These are phyloP conservation scores for Melanostoma scalare DNA, from an alignment of 2,888 invertebrate genomes.

Conservation along the genomic window DNA sequence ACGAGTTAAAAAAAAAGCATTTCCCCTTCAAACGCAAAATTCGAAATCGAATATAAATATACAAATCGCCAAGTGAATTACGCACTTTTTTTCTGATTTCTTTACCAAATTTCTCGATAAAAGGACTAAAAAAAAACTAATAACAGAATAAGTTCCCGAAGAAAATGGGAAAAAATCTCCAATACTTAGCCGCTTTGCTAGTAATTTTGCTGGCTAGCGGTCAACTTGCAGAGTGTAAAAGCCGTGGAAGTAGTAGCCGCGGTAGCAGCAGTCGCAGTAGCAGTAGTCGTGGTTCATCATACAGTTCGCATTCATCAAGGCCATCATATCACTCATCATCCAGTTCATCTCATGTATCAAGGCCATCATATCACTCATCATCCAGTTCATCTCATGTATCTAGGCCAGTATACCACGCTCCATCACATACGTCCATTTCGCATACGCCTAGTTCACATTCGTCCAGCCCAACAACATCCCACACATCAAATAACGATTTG, in stretches of 20 bases:
- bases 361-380: too few relatives aligned
- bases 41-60: too few relatives aligned
- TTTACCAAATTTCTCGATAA: conserved; percentile 16
- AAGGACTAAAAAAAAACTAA: background rate
- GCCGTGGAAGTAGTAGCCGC: conserved; percentile 76
- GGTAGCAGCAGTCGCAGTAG: conserved; percentile 77
- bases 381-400: too few relatives aligned
- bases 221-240: conserved; percentile 77
- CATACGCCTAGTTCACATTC: conserved; percentile 74
- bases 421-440: conserved; percentile 7
- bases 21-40: too few relatives aligned
- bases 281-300: conserved; percentile 68
- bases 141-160: conserved; percentile 15
- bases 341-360: too few relatives aligned
- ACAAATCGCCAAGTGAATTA: too few relatives aligned
- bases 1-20: too few relatives aligned
- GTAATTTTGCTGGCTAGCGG: conserved; percentile 61
- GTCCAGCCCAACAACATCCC: conserved; percentile 79
- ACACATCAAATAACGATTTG: conserved; percentile 75
- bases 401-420: too few relatives aligned
- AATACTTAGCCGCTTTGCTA: conserved; percentile 57
- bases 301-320: background rate
- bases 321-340: too few relatives aligned
- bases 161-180: conserved; percentile 58
- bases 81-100: background rate